Evolutionary conservation across 1,140 invertebrate genomes (phyloP).

Genomic region (Eumeta japonica): DNA sequence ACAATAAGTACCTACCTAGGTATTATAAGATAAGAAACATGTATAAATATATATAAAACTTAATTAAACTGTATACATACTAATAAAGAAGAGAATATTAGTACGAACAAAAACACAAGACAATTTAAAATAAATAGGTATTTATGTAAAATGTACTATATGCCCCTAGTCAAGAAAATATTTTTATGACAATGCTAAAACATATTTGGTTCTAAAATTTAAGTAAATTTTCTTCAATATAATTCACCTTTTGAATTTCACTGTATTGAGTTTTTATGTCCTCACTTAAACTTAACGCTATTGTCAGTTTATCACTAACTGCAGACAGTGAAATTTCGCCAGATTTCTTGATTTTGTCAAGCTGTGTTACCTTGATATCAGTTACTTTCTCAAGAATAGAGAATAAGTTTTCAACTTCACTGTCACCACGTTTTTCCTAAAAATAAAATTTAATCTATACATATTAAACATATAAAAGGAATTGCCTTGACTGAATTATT

Average conservation of each 20-base stretch:
- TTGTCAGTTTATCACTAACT: slow-evolving; percentile 65
- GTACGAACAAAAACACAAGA: too few relatives aligned
- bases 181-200: too few relatives aligned
- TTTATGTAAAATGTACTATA: too few relatives aligned
- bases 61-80: too few relatives aligned
- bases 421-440: slow-evolving; percentile 72
- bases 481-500: slow-evolving; percentile 3
- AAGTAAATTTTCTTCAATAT: slow-evolving; percentile 6
- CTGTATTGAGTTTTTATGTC: slow-evolving; percentile 45
- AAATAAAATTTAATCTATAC: slow-evolving; percentile 16
- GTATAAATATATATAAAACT: too few relatives aligned
- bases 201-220: too few relatives aligned
- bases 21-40: too few relatives aligned
- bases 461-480: slow-evolving; percentile 6
- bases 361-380: slow-evolving; percentile 72
- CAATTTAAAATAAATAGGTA: too few relatives aligned
- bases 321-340: slow-evolving; percentile 64
- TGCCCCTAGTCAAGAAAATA: slow-evolving; percentile 22
- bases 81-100: too few relatives aligned
- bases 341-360: slow-evolving; percentile 62
- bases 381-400: slow-evolving; percentile 73
- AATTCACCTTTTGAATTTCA: slow-evolving; percentile 25
- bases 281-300: slow-evolving; percentile 65
- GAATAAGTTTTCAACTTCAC: slow-evolving; percentile 78
- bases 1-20: too few relatives aligned